Evolutionary conservation across 2,797 vertebrate species (phyloP), one percentile per base, ranked within the genome.

Genomic region (Periophthalmus magnuspinnatus): DNA sequence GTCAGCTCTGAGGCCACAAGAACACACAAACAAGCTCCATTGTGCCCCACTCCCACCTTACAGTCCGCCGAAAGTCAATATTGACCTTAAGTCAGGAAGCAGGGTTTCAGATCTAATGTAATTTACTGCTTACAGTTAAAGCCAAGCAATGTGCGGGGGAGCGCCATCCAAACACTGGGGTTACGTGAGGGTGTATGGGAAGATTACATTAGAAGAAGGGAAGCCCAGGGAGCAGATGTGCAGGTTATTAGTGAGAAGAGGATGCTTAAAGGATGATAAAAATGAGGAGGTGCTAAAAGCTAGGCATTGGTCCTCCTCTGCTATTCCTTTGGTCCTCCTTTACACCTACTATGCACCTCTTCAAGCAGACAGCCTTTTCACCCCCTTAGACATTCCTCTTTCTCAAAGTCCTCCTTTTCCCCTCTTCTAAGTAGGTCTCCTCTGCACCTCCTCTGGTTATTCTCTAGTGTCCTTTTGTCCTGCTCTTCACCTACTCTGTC

Each of bases 51-150:
- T 76, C 68, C 75, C 48, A 82, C 83, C 76, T 84, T 76, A 74
- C 73, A 70, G 38, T 63, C 81, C 83, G 75, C 58, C 72, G 58
- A 90, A 86, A 90, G 88, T 91, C 90, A 92, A 92, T 91, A 92
- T 91, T 92, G 88, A 90, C 82, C 74, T 68, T 76, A 57, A 69
- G 84, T 69, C 84, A 83, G 83, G 77, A 80, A 81, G 79, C 74
- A 55, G 41, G 65, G 69, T 66, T 81, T 89, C 74, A 81, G 82
- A 89, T 89, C 84, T 85, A 69, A 83, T 84, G 83, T 84, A 86
- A 89, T 90, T 90, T 87, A 90, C 72, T 76, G 72, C 67, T 3
- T 72, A 73, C 80, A 82, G 82, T 89, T 84, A 89, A 90, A 86
- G 56, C 70, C 78, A 36, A 48, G 69, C 78, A 82, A 86, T 74